Evolutionary conservation across 2,113 vertebrate species (phyloP), one percentile per base, ranked within the genome.

Genomic region (cat (Felis catus)): DNA sequence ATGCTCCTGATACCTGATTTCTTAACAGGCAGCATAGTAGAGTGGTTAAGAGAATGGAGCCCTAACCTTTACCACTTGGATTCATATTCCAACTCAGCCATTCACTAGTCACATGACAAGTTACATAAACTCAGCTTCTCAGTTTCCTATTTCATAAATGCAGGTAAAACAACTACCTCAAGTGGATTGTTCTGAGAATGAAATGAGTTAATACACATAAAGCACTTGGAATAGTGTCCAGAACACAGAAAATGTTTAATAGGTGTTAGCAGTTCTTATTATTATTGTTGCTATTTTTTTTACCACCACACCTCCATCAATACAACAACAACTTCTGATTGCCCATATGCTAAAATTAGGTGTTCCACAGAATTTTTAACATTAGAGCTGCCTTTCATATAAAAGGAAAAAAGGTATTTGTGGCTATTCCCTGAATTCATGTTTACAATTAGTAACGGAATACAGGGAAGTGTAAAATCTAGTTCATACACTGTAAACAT

Each of bases 361-460:
- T 74, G 41, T 23, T 61, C 10, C 11, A 33, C 6, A 81, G 93
- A 82, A 92, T 68, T 83, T 3, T 80, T 19, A 95, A 36, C 33
- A 2, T 76, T 53, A 71, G 4, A 84, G 27, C 7, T 83, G 33
- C 5, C 51, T 86, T 84, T 84, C 53, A 21, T 51, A 79, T 25
- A 84, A 53, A 95, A 84, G 7, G 13, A 94, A 92, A 27, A 61
- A 85, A 83, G 18, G 7, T 78, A 7, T 45, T 63, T 76, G 7
- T 51, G 23, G 55, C 29, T 73, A 31, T n/a, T 87, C 41, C 65
- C 4, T 95, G 80, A 94, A 85, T 92, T 95, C 31, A 39, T 4
- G 10, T 27, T 91, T 92, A 58, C 10, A 68, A 87, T 85, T 85
- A 93, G 61, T 27, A 96, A 91, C 61, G 12, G 92, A 96, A 87